These are phyloP conservation scores for Neodiprion fabricii DNA, from an alignment of 1,140 invertebrate species.

Conservation along the genomic window DNA sequence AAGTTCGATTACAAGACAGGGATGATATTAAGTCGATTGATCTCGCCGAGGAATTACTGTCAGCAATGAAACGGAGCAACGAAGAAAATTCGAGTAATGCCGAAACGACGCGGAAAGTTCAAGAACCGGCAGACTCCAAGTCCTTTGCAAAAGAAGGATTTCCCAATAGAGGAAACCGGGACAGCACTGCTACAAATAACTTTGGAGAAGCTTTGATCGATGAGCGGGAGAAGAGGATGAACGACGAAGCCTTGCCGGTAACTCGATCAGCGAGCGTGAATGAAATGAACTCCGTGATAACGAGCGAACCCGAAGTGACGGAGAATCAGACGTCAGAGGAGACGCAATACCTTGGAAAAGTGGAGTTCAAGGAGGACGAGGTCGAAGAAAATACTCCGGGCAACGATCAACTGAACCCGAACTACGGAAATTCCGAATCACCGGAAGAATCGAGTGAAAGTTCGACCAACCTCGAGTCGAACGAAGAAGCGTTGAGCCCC, in stretches of 20 bases:
- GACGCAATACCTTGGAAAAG: background rate
- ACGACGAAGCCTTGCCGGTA: slow-evolving; percentile 28
- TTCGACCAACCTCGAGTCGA: background rate
- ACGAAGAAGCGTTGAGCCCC: background rate
- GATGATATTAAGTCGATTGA: background rate
- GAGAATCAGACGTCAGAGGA: background rate
- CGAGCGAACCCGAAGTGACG: background rate
- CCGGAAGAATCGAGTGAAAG: background rate
- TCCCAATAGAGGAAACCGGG: background rate
- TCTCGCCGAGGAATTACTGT: background rate
- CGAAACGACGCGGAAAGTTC: background rate
- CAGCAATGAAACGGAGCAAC: background rate
- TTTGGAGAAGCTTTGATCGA: slow-evolving; percentile 19
- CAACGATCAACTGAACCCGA: no score
- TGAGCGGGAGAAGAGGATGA: slow-evolving; percentile 25
- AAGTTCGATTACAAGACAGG: background rate
- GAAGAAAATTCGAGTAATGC: background rate
- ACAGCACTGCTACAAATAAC: background rate
- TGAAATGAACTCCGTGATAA: slow-evolving; percentile 9
- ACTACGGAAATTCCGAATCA: background rate
- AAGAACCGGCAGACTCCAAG: background rate
- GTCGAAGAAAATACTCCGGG: background rate
- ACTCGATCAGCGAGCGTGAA: slow-evolving; percentile 23
- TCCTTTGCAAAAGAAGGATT: background rate
- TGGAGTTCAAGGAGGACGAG: background rate